These are phyloP conservation scores for Oreochromis mossambicus DNA, from an alignment of 2,797 vertebrate genomes.

Conservation along the genomic window DNA sequence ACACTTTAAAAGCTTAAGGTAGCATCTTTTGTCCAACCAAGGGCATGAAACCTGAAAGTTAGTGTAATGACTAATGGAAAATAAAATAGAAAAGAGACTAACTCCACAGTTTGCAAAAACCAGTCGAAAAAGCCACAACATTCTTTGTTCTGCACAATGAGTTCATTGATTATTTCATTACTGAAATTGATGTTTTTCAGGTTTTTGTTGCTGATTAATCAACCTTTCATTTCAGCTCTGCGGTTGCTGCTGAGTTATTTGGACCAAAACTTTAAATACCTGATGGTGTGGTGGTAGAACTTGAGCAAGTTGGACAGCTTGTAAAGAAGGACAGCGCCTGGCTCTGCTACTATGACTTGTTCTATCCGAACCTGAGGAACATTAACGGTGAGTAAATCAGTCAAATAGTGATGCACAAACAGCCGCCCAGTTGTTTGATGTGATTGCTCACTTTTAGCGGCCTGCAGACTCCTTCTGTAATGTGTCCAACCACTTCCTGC, in stretches of 20 bases:
- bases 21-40: background rate
- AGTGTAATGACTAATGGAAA: background rate
- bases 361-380: slow-evolving; percentile 90
- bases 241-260: background rate
- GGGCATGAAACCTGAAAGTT: background rate
- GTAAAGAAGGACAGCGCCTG: slow-evolving; percentile 93
- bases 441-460: slow-evolving; percentile 86
- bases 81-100: background rate
- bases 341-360: slow-evolving; percentile 95
- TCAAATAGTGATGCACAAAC: background rate
- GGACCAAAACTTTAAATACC: slow-evolving; percentile 66
- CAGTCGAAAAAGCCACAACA: background rate
- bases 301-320: slow-evolving; percentile 98
- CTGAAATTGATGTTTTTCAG: background rate
- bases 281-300: slow-evolving; percentile 98
- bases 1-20: background rate
- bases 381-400: background rate
- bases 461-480: slow-evolving; percentile 96
- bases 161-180: background rate
- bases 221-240: background rate
- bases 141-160: background rate
- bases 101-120: background rate
- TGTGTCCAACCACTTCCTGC: slow-evolving; percentile 95
- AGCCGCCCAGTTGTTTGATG: background rate
- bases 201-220: background rate